Evolutionary conservation across 2,113 vertebrate genomes (phyloP), one percentile per base, ranked within the genome.

Genomic region (Anolis carolinensis): DNA sequence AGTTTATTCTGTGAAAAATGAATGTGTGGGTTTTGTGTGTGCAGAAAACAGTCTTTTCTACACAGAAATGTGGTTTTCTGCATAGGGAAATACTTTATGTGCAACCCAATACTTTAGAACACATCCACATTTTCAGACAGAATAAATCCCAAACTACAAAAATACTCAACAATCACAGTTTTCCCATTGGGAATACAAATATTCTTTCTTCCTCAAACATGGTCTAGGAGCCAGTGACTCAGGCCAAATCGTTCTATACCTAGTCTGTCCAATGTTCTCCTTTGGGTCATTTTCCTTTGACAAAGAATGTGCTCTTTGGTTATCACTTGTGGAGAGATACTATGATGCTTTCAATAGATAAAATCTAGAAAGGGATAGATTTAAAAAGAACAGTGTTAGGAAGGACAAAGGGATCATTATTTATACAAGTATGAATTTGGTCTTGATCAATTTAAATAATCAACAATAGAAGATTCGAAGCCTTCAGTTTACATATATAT

Each of bases 371-470:
- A 30, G 30, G 16, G 39, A 50, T 23, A 20, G 36, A 71, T n/a
- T n/a, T n/a, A 27, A 34, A 27, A 52, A 39, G 27, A 62, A 39
- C 34, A 63, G 10, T 82, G 32, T 82, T 10, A 20, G 36, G n/a
- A 10, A 30, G 27, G 27, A 32, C 8, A 11, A 21, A 11, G 27
- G 32, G 48, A 72, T 39, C 11, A 55, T 27, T 25, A 78, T 85
- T 62, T 72, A 55, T 86, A 92, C 62, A 70, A 67, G n/a, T 81
- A 18, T 39, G 32, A 74, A 84, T 80, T 34, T 82, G 77, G 8
- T 36, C 63, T 50, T 25, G 39, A 13, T 8, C 0, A 11, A 48
- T 87, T 87, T 67, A 79, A 82, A 70, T 14, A 67, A 50, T 68
- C 70, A 21, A 3, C 36, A 68, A 9, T 23, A 3, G 4, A 82